phyloP scores from a whole-genome alignment of 1,140 invertebrate species.

The Drosophila takahashii region DNA sequence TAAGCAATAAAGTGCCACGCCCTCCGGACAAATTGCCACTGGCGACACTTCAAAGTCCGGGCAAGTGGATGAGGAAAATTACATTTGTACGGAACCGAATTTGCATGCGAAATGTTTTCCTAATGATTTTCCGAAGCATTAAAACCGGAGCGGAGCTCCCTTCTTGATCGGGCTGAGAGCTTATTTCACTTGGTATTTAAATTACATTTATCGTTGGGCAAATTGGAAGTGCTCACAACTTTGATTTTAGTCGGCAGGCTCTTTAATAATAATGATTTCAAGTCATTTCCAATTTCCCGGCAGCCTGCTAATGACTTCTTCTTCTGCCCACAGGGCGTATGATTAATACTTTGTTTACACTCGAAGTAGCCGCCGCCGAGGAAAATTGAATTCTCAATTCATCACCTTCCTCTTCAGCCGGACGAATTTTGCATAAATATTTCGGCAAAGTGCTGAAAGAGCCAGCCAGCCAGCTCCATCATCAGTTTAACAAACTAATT shows the following conservation, averaged over 20 bases:
- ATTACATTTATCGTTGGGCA: slow-evolving; percentile 31
- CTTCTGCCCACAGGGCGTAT: slow-evolving; percentile 32
- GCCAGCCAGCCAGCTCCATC: slow-evolving; percentile 21
- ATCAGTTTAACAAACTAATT: slow-evolving; percentile 52
- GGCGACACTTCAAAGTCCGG: slow-evolving; percentile 43
- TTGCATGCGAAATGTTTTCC: slow-evolving; percentile 46
- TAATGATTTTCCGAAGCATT: slow-evolving; percentile 48
- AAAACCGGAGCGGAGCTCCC: slow-evolving; percentile 10
- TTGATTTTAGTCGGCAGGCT: slow-evolving; percentile 20
- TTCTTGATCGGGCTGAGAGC: slow-evolving; percentile 12
- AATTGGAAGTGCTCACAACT: slow-evolving; percentile 10
- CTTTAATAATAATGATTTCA: slow-evolving; percentile 53
- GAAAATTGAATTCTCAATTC: slow-evolving; percentile 44
- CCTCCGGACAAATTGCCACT: slow-evolving; percentile 31
- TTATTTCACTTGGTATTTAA: slow-evolving; percentile 42
- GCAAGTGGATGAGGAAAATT: slow-evolving; percentile 26
- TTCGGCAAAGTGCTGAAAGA: slow-evolving; percentile 12
- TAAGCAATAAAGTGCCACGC: slow-evolving; percentile 43
- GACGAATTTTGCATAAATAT: slow-evolving; percentile 44
- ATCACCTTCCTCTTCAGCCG: slow-evolving; percentile 29
- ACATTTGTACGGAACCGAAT: slow-evolving; percentile 33
- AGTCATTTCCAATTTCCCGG: slow-evolving; percentile 39
- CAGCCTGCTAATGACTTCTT: slow-evolving; percentile 32
- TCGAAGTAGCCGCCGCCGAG: slow-evolving; percentile 34
- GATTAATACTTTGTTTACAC: slow-evolving; percentile 50